Conservation (phyloP, 30 jellyfish, hydroid and myxozoan genomes). For the Turritopsis dohrnii region DNA sequence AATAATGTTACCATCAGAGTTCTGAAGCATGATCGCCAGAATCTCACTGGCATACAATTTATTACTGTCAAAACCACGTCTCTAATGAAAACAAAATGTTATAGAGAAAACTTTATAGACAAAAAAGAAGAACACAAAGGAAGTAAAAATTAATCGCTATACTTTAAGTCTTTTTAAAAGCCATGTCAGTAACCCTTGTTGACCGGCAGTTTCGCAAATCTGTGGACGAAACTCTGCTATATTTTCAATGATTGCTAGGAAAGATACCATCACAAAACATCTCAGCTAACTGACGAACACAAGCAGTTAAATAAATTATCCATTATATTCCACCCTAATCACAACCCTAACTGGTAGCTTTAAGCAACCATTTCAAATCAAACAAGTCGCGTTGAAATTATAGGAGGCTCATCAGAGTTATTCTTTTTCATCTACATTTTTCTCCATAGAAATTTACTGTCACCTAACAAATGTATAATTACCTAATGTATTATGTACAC, state of each 20-base stretch:
- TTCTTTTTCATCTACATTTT: too few relatives aligned
- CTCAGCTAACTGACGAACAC: too few relatives aligned
- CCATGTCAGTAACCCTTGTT: conserved; percentile 90
- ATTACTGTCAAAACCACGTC: conserved; percentile 66
- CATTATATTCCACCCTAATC: too few relatives aligned
- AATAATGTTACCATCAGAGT: conserved; percentile 47
- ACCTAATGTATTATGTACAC: conserved; percentile 80
- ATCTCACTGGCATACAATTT: conserved; percentile 91
- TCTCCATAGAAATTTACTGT: too few relatives aligned
- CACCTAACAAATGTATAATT: neutral
- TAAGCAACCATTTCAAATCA: too few relatives aligned
- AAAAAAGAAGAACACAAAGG: neutral
- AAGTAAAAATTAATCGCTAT: neutral
- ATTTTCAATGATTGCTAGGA: conserved; percentile 75
- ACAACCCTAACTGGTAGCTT: too few relatives aligned
- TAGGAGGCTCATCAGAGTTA: too few relatives aligned
- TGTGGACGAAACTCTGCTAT: conserved; percentile 79
- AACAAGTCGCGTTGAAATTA: too few relatives aligned
- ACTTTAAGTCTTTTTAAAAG: conserved; percentile 71
- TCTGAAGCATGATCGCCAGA: conserved; percentile 83
- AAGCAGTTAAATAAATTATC: too few relatives aligned
- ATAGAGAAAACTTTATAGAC: neutral
- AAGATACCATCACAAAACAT: too few relatives aligned
- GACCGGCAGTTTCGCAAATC: conserved; percentile 73
- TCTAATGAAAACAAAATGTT: conserved; percentile 22